These are phyloP conservation scores for Barbus barbus DNA, from an alignment of 2,113 vertebrate genomes.

Conservation along the genomic window DNA sequence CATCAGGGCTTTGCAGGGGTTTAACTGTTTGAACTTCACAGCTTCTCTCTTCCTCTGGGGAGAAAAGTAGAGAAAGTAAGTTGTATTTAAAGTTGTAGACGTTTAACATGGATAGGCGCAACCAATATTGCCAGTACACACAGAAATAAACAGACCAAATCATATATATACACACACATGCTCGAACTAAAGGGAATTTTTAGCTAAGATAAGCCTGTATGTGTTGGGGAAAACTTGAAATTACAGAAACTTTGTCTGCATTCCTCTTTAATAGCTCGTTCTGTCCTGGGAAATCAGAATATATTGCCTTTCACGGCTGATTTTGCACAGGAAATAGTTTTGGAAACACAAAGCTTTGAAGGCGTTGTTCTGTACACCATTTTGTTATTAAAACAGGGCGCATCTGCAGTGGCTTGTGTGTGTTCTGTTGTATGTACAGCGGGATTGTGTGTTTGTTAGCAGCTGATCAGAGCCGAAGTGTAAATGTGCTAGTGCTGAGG, in stretches of 20 bases:
- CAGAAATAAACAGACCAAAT: neutral
- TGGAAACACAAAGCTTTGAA: conserved; percentile 36
- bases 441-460: conserved; percentile 22
- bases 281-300: conserved; percentile 41
- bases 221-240: conserved; percentile 10
- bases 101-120: conserved; percentile 1
- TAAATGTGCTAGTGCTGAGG: neutral
- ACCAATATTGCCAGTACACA: neutral
- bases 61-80: neutral
- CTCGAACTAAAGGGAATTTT: neutral
- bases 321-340: conserved; percentile 9
- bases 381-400: conserved; percentile 23
- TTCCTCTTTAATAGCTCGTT: conserved; percentile 15
- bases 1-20: conserved; percentile 39
- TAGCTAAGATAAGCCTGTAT: neutral
- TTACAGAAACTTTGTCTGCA: conserved; percentile 25
- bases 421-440: neutral
- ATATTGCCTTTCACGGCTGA: conserved; percentile 39
- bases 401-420: neutral
- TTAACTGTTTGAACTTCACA: conserved; percentile 42
- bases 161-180: no score
- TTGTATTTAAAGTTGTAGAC: conserved; percentile 25
- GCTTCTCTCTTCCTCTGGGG: conserved; percentile 7
- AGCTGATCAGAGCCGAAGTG: neutral
- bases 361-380: neutral